Percentiles rank a stretch among this genome's conserved stretches.
These are phyloP conservation scores for Muraenolepis orangiensis DNA, from an alignment of 2,797 vertebrate species.

Conservation along the genomic window DNA sequence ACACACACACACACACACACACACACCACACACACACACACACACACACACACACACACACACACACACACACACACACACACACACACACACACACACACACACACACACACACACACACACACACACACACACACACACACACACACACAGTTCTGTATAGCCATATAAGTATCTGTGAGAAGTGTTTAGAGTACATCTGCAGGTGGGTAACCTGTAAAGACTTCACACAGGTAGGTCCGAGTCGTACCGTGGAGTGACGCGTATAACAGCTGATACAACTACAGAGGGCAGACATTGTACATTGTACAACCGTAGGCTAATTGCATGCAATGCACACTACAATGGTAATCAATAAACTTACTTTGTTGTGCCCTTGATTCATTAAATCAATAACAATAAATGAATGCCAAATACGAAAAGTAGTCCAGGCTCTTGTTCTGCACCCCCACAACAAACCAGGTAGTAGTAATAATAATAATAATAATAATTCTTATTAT, in stretches of 20 bases:
- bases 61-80: too few relatives aligned
- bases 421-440: background rate
- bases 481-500: background rate
- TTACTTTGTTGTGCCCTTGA: background rate
- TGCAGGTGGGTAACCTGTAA: background rate
- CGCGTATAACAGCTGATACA: background rate
- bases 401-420: background rate
- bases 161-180: background rate
- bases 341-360: background rate
- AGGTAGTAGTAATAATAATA: background rate
- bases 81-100: too few relatives aligned
- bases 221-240: slow-evolving; percentile 1
- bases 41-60: too few relatives aligned
- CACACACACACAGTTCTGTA: background rate
- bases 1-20: too few relatives aligned
- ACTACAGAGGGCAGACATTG: background rate
- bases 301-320: background rate
- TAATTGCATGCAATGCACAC: background rate
- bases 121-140: too few relatives aligned
- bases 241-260: background rate
- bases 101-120: too few relatives aligned
- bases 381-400: background rate
- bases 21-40: too few relatives aligned
- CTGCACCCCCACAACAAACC: background rate
- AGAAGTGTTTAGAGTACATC: background rate